These are phyloP conservation scores for Drosophila mulleri DNA, from an alignment of 2,888 invertebrate genomes.

Conservation along the genomic window DNA sequence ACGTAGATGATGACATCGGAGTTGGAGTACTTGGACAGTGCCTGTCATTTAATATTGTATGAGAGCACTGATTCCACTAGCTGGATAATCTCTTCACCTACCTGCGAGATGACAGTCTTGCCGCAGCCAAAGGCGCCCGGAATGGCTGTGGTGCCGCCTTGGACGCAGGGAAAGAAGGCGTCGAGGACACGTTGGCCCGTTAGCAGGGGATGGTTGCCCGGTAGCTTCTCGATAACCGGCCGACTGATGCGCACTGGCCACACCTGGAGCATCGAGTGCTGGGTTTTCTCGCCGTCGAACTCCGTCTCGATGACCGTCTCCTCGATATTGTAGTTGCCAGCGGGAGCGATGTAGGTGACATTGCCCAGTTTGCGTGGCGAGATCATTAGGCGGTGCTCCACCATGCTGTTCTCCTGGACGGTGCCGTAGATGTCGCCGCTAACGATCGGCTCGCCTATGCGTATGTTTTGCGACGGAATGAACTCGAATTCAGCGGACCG, in stretches of 20 bases:
- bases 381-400: conserved; percentile 98
- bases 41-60: conserved; percentile 85
- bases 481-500: conserved; percentile 95
- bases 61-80: neutral
- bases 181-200: conserved; percentile 99
- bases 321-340: conserved; percentile 96
- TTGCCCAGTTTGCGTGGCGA: conserved; percentile 97
- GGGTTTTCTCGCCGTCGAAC: conserved; percentile 96
- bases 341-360: conserved; percentile 95
- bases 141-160: conserved; percentile 99
- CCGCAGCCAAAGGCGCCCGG: conserved; percentile 99
- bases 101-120: conserved; percentile 98
- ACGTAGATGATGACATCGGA: conserved; percentile 99
- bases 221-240: conserved; percentile 98
- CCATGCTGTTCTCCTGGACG: conserved; percentile 98
- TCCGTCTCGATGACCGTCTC: conserved; percentile 98
- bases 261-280: conserved; percentile 98
- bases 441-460: conserved; percentile 97
- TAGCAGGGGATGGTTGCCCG: conserved; percentile 98
- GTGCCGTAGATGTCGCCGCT: conserved; percentile 98
- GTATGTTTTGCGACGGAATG: conserved; percentile 89
- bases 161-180: conserved; percentile 99
- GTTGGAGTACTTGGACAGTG: conserved; percentile 99
- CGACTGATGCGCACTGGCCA: conserved; percentile 99
- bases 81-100: conserved; percentile 16